Evolutionary conservation across 2,888 invertebrate genomes (phyloP).

Genomic region (Ypsolopha sequella): DNA sequence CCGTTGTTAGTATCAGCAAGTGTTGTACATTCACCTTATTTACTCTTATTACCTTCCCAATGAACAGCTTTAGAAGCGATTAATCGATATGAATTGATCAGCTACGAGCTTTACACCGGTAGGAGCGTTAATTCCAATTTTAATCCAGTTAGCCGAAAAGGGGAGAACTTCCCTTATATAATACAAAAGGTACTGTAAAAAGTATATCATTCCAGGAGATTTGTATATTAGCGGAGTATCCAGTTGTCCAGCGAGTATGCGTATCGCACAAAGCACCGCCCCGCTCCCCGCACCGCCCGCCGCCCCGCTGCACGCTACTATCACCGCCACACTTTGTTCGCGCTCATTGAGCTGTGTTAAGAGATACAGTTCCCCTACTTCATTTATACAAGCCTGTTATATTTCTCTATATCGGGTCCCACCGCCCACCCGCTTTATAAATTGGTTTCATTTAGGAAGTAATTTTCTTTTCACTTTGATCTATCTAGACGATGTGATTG

Average conservation of each 20-base stretch:
- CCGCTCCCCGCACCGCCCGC: conserved; percentile 16
- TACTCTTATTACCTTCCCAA: background rate
- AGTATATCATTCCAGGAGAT: background rate
- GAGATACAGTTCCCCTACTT: conserved; percentile 49
- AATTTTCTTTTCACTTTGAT: conserved; percentile 37
- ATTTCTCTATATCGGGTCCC: conserved; percentile 8
- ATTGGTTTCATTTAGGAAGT: conserved; percentile 36
- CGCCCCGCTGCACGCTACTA: conserved; percentile 7
- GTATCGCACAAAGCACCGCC: conserved; percentile 6
- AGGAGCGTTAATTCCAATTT: background rate
- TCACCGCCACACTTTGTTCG: conserved; percentile 39
- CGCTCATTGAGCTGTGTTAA: conserved; percentile 45
- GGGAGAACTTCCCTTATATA: background rate
- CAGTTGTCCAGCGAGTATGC: conserved; percentile 10
- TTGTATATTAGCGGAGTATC: conserved; percentile 10
- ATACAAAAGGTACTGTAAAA: background rate
- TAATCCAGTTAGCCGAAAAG: background rate
- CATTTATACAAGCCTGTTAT: conserved; percentile 31
- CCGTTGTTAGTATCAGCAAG: background rate
- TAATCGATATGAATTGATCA: conserved; percentile 1
- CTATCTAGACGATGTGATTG: conserved; percentile 12
- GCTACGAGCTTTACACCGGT: background rate
- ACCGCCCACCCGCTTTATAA: conserved; percentile 23
- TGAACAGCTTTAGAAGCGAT: background rate
- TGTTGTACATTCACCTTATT: background rate